These are phyloP conservation scores for Eupithecia insigniata DNA, from an alignment of 2,888 invertebrate species.

Conservation along the genomic window DNA sequence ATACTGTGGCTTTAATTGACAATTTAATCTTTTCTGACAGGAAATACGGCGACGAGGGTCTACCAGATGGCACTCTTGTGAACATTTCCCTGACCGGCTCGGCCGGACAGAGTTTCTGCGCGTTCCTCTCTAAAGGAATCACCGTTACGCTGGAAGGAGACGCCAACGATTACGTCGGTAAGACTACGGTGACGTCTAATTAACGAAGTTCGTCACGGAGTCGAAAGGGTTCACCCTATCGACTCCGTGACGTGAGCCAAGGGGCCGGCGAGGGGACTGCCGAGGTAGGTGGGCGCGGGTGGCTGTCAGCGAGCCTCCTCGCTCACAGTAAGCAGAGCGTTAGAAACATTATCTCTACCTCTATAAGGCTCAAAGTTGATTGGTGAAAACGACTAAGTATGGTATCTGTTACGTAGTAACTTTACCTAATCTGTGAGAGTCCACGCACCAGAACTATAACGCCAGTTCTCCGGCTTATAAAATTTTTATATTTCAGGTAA, in stretches of 20 bases:
- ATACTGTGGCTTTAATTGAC: neutral
- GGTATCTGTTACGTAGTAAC: no score
- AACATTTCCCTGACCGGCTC: constrained; percentile 94
- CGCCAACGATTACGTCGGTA: constrained; percentile 98
- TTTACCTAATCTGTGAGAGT: no score
- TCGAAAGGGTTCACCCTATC: no score
- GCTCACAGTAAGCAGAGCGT: no score
- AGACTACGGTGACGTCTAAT: constrained; percentile 44
- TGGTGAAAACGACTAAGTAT: no score
- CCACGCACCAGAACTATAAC: neutral
- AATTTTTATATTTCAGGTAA: constrained; percentile 73
- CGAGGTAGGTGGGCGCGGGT: no score
- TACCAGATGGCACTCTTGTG: constrained; percentile 90
- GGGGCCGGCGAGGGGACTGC: no score
- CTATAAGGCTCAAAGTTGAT: no score
- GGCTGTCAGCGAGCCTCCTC: no score
- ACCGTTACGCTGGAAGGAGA: constrained; percentile 97
- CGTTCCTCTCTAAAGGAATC: constrained; percentile 96
- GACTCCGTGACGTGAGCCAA: no score
- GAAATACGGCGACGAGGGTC: constrained; percentile 93
- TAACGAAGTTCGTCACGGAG: no score
- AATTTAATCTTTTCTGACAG: constrained; percentile 68
- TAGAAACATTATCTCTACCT: no score
- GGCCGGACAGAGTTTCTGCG: constrained; percentile 99
- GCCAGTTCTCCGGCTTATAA: neutral